Evolutionary conservation across 1,140 invertebrate species (phyloP).

Genomic region (Globodera rostochiensis): DNA sequence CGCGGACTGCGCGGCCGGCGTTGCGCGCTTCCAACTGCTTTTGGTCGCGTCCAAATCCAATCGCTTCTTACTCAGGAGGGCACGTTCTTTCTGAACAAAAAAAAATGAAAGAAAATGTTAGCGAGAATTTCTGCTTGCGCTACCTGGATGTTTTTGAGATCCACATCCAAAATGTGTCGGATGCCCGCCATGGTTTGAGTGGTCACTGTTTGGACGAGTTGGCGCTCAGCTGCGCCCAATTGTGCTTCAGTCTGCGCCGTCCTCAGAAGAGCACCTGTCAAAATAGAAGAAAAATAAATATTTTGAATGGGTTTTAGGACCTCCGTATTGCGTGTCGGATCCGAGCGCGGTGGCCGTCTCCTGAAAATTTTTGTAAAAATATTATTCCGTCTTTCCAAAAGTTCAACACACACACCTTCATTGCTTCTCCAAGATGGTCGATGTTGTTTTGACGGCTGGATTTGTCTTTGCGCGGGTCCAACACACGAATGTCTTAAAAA

Average conservation of each 20-base stretch:
- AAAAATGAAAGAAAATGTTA: too few relatives aligned
- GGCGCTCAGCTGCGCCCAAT: conserved; percentile 82
- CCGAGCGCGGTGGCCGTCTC: conserved; percentile 91
- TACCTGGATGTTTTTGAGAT: too few relatives aligned
- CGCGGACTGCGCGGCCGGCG: too few relatives aligned
- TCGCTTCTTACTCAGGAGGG: too few relatives aligned
- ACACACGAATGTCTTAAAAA: conserved; percentile 79
- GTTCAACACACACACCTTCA: conserved; percentile 71
- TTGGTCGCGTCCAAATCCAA: too few relatives aligned
- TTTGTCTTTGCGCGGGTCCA: conserved; percentile 90
- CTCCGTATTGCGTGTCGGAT: conserved; percentile 82
- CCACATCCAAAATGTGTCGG: neutral
- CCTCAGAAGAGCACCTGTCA: conserved; percentile 78
- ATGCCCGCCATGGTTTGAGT: conserved; percentile 84
- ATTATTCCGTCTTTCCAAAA: neutral
- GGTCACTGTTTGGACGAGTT: conserved; percentile 80
- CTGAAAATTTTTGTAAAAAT: neutral
- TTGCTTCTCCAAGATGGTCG: conserved; percentile 83
- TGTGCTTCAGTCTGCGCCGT: conserved; percentile 85
- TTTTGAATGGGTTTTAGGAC: conserved; percentile 24
- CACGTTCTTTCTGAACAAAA: too few relatives aligned
- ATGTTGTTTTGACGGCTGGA: conserved; percentile 81
- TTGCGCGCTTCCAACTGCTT: too few relatives aligned
- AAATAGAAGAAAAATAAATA: neutral
- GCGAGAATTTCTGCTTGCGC: too few relatives aligned